phyloP scores from a whole-genome alignment of 2,797 vertebrate genomes.

The Eleutherodactylus coqui region DNA sequence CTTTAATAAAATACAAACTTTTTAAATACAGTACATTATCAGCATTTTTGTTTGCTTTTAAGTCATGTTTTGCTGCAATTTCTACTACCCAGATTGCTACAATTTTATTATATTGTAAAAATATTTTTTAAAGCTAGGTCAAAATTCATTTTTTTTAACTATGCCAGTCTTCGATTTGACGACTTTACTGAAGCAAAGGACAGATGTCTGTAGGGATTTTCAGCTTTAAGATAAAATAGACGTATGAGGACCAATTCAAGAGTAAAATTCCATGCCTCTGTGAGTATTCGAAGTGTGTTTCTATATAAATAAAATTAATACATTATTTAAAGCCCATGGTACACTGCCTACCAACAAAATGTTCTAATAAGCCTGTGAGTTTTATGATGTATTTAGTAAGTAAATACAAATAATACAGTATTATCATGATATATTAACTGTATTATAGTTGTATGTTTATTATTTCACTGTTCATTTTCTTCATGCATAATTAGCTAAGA shows the following conservation, averaged over 20 bases:
- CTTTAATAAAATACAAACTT: neutral
- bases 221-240: slow-evolving; percentile 47
- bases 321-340: slow-evolving; percentile 28
- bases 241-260: slow-evolving; percentile 34
- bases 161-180: slow-evolving; percentile 38
- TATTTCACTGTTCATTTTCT: slow-evolving; percentile 43
- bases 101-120: neutral
- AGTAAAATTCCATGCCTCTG: slow-evolving; percentile 46
- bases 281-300: slow-evolving; percentile 27
- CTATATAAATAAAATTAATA: slow-evolving; percentile 34
- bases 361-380: neutral
- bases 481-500: slow-evolving; percentile 52
- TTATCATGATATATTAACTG: neutral
- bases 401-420: neutral
- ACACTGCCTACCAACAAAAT: neutral
- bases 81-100: neutral
- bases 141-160: slow-evolving; percentile 41
- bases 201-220: slow-evolving; percentile 53
- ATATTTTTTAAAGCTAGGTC: slow-evolving; percentile 29
- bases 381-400: neutral
- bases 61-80: neutral
- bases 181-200: slow-evolving; percentile 47
- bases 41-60: neutral
- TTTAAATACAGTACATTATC: neutral
- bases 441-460: neutral